A percentile compares a stretch with the other conserved stretches of the same genome.
phyloP scores from a whole-genome alignment of 2,888 invertebrate genomes.

The Amphipyra berbera region DNA sequence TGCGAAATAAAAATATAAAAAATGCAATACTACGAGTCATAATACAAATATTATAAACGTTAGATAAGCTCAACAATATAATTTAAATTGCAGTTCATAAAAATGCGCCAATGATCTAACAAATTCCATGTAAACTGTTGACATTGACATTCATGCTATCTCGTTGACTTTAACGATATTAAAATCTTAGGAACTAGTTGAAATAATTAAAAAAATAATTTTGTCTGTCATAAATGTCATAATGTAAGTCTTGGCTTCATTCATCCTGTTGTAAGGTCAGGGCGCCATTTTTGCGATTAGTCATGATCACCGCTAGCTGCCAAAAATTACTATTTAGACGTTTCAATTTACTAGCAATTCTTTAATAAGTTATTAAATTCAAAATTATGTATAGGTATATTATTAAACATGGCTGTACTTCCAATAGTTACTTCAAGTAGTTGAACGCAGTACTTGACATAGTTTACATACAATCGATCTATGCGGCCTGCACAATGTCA shows the following conservation, averaged over 20 bases:
- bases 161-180: no score
- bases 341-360: no score
- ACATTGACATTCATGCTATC: background rate
- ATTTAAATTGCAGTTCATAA: background rate
- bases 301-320: conserved; percentile 33
- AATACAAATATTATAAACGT: background rate
- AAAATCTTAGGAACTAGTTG: no score
- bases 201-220: no score
- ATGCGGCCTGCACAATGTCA: conserved; percentile 72
- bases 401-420: conserved; percentile 45
- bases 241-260: background rate
- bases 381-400: conserved; percentile 8
- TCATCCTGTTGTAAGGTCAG: conserved; percentile 36
- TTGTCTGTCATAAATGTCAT: no score
- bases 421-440: conserved; percentile 30
- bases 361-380: conserved; percentile 2
- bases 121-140: background rate
- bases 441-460: conserved; percentile 72
- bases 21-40: background rate
- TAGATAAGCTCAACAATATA: background rate
- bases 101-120: background rate
- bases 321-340: conserved; percentile 21
- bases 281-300: conserved; percentile 36
- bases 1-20: no score
- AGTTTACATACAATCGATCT: conserved; percentile 63